Evolutionary conservation across 2,113 vertebrate species (phyloP).

Genomic region (Addax nasomaculatus): DNA sequence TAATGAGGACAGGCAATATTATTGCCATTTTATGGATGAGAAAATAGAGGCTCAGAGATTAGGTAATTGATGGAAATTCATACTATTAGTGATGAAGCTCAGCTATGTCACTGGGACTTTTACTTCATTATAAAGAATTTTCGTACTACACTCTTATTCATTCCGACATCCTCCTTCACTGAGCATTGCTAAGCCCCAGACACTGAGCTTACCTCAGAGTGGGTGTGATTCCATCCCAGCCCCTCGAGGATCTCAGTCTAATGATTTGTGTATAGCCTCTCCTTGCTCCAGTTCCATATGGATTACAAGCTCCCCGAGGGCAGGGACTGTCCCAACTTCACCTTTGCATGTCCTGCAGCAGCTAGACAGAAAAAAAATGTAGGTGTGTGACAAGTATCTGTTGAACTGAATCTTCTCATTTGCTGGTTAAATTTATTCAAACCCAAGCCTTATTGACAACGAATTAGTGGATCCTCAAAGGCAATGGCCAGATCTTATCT

Average conservation of each 20-base stretch:
- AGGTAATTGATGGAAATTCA: not conserved
- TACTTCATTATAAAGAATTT: not conserved
- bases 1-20: not conserved
- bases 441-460: not conserved
- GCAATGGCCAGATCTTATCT: too few species aligned
- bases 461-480: not conserved
- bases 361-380: not conserved
- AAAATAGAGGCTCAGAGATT: not conserved
- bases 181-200: not conserved
- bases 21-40: not conserved
- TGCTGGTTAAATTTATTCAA: not conserved
- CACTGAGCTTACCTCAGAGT: not conserved
- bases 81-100: not conserved
- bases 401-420: not conserved
- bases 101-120: not conserved
- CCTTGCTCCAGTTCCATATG: not conserved
- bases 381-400: not conserved
- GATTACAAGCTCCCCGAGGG: not conserved
- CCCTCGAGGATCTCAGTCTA: not conserved
- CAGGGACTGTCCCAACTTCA: not conserved
- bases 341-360: not conserved
- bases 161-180: not conserved
- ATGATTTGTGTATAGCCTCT: fast-evolving
- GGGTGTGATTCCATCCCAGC: too few species aligned
- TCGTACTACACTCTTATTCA: not conserved